Conservation (phyloP, 2,113 vertebrate genomes). For the Zapornia atra region DNA sequence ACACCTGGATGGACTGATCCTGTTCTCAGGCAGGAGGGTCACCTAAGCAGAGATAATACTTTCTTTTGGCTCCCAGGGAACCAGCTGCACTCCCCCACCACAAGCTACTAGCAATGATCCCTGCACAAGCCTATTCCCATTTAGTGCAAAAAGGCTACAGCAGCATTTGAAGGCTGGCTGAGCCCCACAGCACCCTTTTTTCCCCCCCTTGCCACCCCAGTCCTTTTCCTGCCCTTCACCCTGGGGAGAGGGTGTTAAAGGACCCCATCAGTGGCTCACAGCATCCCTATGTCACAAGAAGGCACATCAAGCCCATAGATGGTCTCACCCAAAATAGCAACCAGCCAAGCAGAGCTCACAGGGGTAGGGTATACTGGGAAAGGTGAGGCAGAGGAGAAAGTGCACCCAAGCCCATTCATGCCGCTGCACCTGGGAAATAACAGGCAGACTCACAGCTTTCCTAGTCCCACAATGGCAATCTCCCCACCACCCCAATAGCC, state of each 20-base stretch:
- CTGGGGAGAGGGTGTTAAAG: not conserved
- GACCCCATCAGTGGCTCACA: not conserved
- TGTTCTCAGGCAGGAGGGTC: not conserved
- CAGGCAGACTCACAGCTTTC: not conserved
- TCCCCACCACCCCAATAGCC: not conserved
- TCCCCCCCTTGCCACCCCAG: not conserved
- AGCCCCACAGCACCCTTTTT: not conserved
- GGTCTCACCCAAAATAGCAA: not conserved
- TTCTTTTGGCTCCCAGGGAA: not conserved
- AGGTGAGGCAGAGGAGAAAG: not conserved
- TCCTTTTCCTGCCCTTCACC: not conserved
- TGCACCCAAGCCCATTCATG: not conserved
- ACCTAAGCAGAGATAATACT: not conserved
- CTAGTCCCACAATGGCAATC: not conserved
- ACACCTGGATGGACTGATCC: not conserved
- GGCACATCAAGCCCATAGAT: not conserved
- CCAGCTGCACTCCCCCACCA: too few relatives aligned
- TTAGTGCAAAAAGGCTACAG: not conserved
- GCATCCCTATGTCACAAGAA: not conserved
- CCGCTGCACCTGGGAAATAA: fast-evolving
- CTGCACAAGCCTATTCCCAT: not conserved
- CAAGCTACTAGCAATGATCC: fast-evolving
- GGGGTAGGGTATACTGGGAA: not conserved
- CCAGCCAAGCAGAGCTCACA: not conserved
- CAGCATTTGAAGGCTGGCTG: not conserved